These are phyloP conservation scores for Diaphora mendica DNA, from an alignment of 2,888 invertebrate species.

Conservation along the genomic window DNA sequence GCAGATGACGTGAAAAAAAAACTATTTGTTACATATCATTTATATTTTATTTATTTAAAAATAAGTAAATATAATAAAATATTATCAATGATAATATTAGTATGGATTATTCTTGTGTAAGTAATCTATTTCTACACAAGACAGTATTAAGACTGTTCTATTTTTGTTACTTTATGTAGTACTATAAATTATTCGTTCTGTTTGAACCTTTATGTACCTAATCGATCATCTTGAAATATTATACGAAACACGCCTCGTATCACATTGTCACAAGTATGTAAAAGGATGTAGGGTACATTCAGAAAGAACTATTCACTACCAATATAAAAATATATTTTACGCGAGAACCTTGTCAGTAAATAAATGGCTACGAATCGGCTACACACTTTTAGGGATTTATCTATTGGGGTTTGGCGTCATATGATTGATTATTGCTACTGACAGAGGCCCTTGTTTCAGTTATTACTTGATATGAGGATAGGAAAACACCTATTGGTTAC, in stretches of 20 bases:
- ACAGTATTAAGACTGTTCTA: too few relatives aligned
- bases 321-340: background rate
- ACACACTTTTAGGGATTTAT: constrained; percentile 25
- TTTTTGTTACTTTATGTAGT: background rate
- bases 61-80: too few relatives aligned
- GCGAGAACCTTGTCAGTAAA: background rate
- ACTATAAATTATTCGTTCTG: background rate
- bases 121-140: too few relatives aligned
- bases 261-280: background rate
- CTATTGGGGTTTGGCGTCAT: constrained; percentile 29
- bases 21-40: too few relatives aligned
- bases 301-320: background rate
- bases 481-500: constrained; percentile 42
- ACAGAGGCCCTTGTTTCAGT: constrained; percentile 39
- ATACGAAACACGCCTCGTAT: background rate
- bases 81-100: too few relatives aligned
- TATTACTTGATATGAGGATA: constrained; percentile 43
- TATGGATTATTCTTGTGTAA: too few relatives aligned
- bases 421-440: constrained; percentile 53
- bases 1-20: too few relatives aligned
- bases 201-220: background rate
- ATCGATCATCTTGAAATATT: background rate
- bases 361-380: background rate
- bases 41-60: too few relatives aligned
- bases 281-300: background rate